Conservation (phyloP, 92 coral and sea anemone genomes). For the Anthopleura xanthogrammica region DNA sequence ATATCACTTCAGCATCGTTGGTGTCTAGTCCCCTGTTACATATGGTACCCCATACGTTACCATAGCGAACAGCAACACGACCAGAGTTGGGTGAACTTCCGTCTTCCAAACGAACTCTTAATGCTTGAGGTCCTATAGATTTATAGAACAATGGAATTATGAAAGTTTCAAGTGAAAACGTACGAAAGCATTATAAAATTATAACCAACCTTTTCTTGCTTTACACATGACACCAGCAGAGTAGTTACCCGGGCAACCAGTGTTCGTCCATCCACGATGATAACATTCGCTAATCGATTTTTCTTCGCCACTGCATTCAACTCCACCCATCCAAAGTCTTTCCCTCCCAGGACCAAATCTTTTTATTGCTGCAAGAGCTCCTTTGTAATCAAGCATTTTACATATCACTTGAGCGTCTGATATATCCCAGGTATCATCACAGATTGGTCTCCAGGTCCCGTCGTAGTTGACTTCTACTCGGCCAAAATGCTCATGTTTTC, state of each 20-base stretch:
- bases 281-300: neutral
- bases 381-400: neutral
- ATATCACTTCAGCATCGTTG: slow-evolving; percentile 11
- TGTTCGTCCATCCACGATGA: slow-evolving; percentile 1
- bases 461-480: neutral
- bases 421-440: neutral
- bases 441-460: neutral
- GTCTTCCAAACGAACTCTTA: neutral
- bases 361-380: neutral
- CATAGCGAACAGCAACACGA: slow-evolving; percentile 7
- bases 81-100: neutral
- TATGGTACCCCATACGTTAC: neutral
- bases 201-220: neutral
- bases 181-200: neutral
- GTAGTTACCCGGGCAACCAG: neutral
- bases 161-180: neutral
- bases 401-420: slow-evolving; percentile 11
- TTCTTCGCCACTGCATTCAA: neutral
- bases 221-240: neutral
- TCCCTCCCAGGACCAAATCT: neutral
- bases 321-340: neutral
- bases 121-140: neutral
- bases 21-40: slow-evolving; percentile 9
- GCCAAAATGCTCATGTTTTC: neutral
- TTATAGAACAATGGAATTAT: neutral